phyloP scores from a whole-genome alignment of 2,113 vertebrate species.

The Clinocottus analis region DNA sequence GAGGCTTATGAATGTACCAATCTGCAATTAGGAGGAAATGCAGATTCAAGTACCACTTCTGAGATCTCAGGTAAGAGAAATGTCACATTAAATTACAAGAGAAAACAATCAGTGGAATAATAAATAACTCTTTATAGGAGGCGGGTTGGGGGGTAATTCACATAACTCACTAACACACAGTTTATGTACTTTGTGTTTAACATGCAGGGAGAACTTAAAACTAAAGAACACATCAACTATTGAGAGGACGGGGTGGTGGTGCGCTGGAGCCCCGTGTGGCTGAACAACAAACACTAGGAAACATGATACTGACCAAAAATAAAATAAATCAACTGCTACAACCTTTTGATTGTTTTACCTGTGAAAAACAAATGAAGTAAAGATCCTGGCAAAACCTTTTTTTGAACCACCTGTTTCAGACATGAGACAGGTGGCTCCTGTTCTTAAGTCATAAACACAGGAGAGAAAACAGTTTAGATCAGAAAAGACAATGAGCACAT shows the following conservation, averaged over 20 bases:
- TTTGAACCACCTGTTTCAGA: too few species aligned
- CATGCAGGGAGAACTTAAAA: neutral
- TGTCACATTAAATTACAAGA: constrained; percentile 1
- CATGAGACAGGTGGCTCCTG: too few species aligned
- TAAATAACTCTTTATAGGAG: neutral
- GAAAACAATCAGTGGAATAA: neutral
- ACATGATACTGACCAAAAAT: too few species aligned
- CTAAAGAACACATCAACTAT: neutral
- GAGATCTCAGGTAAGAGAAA: neutral
- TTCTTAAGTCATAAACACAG: too few species aligned
- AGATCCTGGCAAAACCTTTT: too few species aligned
- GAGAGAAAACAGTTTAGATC: too few species aligned
- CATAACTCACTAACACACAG: neutral
- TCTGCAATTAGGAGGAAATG: neutral
- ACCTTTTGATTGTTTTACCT: too few species aligned
- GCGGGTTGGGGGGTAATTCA: neutral
- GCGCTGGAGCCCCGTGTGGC: too few species aligned
- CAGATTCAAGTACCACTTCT: neutral
- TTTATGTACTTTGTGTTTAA: neutral
- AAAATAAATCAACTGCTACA: too few species aligned
- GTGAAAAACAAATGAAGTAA: too few species aligned
- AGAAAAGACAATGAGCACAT: neutral
- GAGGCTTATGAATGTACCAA: neutral
- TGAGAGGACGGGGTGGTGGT: too few species aligned
- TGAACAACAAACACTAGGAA: neutral